Conservation (phyloP, 1,140 invertebrate species). For the Neotoxoptera formosana region DNA sequence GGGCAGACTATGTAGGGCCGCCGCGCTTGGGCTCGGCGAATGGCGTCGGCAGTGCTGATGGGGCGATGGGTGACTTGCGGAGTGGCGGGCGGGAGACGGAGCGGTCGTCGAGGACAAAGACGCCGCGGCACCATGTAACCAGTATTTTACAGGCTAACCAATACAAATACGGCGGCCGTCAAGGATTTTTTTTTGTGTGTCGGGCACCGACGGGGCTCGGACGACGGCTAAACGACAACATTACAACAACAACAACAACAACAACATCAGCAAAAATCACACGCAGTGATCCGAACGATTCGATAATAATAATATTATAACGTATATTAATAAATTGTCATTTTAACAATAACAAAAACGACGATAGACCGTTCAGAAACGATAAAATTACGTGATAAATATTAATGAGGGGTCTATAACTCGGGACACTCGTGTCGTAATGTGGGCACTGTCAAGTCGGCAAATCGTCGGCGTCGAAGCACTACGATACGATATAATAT, state of each 20-base stretch:
- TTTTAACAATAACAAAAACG: background rate
- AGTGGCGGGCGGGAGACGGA: background rate
- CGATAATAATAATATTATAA: no score
- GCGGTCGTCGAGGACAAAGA: background rate
- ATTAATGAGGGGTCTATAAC: background rate
- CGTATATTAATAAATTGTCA: background rate
- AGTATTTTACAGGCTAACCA: conserved; percentile 15
- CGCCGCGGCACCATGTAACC: background rate
- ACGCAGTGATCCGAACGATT: background rate
- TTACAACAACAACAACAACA: background rate
- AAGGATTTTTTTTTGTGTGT: background rate
- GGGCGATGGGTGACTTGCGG: no score
- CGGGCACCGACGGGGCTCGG: background rate
- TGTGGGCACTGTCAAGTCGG: background rate
- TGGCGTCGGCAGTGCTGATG: background rate
- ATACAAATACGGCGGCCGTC: background rate
- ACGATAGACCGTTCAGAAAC: background rate
- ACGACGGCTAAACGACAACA: background rate
- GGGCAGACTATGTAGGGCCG: background rate
- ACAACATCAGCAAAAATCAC: no score
- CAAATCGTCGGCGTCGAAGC: background rate
- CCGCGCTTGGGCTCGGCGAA: background rate
- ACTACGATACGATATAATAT: background rate
- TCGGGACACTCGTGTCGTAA: background rate
- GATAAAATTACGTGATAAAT: background rate